These are phyloP conservation scores for Perccottus glenii DNA, from an alignment of 2,113 vertebrate species.

Conservation along the genomic window DNA sequence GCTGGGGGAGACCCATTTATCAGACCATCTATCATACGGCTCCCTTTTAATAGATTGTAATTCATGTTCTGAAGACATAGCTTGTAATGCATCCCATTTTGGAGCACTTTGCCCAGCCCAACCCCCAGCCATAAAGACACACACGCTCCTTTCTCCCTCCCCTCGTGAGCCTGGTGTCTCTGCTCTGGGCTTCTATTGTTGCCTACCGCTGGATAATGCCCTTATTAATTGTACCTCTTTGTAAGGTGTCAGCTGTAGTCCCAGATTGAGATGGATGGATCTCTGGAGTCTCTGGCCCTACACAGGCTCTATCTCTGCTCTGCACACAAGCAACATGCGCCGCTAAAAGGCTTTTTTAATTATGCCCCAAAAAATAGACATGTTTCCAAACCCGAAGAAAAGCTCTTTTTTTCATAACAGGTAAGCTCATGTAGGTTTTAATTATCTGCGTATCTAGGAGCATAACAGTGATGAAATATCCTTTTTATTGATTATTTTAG, in stretches of 20 bases:
- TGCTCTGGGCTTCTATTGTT: slow-evolving; percentile 82
- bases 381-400: slow-evolving; percentile 28
- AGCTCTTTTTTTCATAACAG: slow-evolving; percentile 5
- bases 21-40: slow-evolving; percentile 50
- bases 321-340: slow-evolving; percentile 58
- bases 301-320: slow-evolving; percentile 72
- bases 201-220: slow-evolving; percentile 81
- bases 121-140: slow-evolving; percentile 71
- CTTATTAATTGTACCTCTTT: slow-evolving; percentile 86
- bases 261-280: slow-evolving; percentile 84
- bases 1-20: slow-evolving; percentile 39
- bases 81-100: slow-evolving; percentile 77
- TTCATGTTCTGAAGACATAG: slow-evolving; percentile 75
- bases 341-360: slow-evolving; percentile 58
- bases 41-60: slow-evolving; percentile 70
- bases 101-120: slow-evolving; percentile 68
- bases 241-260: slow-evolving; percentile 80
- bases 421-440: slow-evolving; percentile 44
- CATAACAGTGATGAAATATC: slow-evolving; percentile 68
- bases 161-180: slow-evolving; percentile 81
- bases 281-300: slow-evolving; percentile 77
- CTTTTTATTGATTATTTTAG: slow-evolving; percentile 87
- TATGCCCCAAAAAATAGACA: slow-evolving; percentile 24
- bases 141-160: slow-evolving; percentile 63
- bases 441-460: slow-evolving; percentile 60